phyloP scores from a whole-genome alignment of 1,140 invertebrate genomes.

The Drosophila kepulauana region DNA sequence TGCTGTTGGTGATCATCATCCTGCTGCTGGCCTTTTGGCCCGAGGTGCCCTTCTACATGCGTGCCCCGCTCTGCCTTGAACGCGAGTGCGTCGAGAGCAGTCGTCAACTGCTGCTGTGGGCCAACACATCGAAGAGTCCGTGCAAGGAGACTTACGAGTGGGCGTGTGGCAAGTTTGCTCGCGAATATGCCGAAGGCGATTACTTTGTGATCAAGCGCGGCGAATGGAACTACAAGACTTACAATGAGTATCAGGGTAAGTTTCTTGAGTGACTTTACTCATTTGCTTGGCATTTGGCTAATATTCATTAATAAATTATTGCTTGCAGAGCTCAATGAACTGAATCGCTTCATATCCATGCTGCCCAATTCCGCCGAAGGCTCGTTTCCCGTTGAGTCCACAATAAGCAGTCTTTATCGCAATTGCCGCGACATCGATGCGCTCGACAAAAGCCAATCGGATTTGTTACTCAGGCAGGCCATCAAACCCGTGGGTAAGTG shows the following conservation, averaged over 20 bases:
- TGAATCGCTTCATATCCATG: constrained; percentile 84
- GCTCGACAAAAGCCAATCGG: constrained; percentile 79
- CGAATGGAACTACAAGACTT: constrained; percentile 84
- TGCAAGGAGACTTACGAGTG: constrained; percentile 83
- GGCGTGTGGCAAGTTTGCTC: constrained; percentile 80
- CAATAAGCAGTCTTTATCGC: constrained; percentile 74
- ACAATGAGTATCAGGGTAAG: constrained; percentile 84
- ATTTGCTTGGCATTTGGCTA: neutral
- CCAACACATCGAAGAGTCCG: constrained; percentile 75
- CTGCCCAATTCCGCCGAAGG: constrained; percentile 70
- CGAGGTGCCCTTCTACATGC: constrained; percentile 79
- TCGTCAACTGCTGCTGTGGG: constrained; percentile 78
- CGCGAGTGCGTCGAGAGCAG: constrained; percentile 81
- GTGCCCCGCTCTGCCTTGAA: constrained; percentile 77
- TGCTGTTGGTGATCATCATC: constrained; percentile 77
- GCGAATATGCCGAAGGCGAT: constrained; percentile 71
- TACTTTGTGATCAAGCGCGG: constrained; percentile 82
- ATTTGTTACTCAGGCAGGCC: constrained; percentile 71
- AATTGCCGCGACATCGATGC: constrained; percentile 79
- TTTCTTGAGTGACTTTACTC: too few species aligned
- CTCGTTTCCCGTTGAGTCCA: constrained; percentile 74
- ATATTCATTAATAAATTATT: too few species aligned
- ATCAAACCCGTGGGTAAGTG: constrained; percentile 80
- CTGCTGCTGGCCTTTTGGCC: constrained; percentile 82
- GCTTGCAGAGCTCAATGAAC: constrained; percentile 74